Evolutionary conservation across 1,140 invertebrate species (phyloP).

Genomic region (Dreissena polymorpha): DNA sequence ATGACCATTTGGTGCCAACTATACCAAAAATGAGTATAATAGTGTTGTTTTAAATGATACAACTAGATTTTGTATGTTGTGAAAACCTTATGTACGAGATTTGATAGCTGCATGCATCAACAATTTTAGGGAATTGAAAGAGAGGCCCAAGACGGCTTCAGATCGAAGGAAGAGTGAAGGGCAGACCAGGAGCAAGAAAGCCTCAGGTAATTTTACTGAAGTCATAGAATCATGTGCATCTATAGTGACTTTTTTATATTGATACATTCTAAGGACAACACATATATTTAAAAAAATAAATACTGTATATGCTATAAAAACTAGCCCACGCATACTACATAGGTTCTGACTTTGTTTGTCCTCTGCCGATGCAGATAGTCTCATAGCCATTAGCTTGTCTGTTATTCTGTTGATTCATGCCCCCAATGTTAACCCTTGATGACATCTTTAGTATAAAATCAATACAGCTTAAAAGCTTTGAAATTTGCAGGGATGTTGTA

Average conservation of each 20-base stretch:
- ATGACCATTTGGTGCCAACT: no score
- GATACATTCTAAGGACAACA: background rate
- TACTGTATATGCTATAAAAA: background rate
- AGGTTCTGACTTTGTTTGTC: background rate
- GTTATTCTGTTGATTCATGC: background rate
- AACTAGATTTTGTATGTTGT: background rate
- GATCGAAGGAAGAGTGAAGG: constrained; percentile 33
- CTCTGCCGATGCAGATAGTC: background rate
- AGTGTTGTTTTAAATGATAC: background rate
- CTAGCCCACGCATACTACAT: background rate
- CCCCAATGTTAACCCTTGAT: no score
- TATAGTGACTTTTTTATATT: background rate
- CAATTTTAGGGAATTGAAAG: constrained; percentile 50
- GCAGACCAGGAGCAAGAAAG: constrained; percentile 26
- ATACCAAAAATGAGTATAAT: no score
- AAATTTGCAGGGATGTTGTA: no score
- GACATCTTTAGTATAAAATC: no score
- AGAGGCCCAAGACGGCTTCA: constrained; percentile 37
- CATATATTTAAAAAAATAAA: background rate
- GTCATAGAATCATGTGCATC: background rate
- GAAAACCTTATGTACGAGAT: background rate
- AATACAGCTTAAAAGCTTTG: no score
- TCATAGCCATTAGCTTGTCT: background rate
- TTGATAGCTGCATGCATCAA: background rate
- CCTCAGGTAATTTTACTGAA: constrained; percentile 20